phyloP scores from a whole-genome alignment of 2,113 vertebrate species.

The Chitala chitala region DNA sequence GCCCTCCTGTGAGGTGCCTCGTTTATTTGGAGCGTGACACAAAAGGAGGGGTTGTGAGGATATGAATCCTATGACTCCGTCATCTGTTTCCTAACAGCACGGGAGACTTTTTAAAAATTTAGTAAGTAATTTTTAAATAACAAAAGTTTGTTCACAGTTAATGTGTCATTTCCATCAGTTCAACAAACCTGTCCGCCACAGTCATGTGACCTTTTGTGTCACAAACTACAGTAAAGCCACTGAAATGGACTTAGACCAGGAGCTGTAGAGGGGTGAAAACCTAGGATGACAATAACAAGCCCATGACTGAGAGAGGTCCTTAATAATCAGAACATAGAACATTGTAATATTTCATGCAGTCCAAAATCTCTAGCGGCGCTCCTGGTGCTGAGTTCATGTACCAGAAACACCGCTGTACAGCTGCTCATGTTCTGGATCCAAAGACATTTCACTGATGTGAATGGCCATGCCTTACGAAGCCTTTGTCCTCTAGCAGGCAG shows the following conservation, averaged over 20 bases:
- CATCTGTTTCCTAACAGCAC: neutral
- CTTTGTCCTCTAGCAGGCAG: neutral
- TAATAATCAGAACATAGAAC: too few relatives aligned
- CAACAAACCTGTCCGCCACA: too few relatives aligned
- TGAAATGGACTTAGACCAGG: too few relatives aligned
- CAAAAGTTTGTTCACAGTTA: neutral
- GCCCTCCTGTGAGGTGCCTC: neutral
- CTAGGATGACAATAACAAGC: too few relatives aligned
- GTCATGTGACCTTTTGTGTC: too few relatives aligned
- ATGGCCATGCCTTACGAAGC: neutral
- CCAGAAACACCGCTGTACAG: neutral
- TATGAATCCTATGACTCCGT: neutral
- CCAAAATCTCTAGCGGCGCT: too few relatives aligned
- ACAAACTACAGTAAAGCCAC: too few relatives aligned
- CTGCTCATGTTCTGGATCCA: neutral
- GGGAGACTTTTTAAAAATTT: too few relatives aligned
- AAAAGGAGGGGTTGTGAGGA: neutral
- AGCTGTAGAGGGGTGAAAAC: too few relatives aligned
- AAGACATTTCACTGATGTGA: neutral
- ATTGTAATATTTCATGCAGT: too few relatives aligned
- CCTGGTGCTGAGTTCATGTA: neutral
- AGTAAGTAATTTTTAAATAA: conserved; percentile 3
- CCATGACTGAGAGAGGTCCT: too few relatives aligned
- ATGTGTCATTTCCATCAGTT: too few relatives aligned
- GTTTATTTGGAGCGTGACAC: neutral